These are phyloP conservation scores for Pygoscelis adeliae DNA, from an alignment of 2,113 vertebrate genomes.

Conservation along the genomic window DNA sequence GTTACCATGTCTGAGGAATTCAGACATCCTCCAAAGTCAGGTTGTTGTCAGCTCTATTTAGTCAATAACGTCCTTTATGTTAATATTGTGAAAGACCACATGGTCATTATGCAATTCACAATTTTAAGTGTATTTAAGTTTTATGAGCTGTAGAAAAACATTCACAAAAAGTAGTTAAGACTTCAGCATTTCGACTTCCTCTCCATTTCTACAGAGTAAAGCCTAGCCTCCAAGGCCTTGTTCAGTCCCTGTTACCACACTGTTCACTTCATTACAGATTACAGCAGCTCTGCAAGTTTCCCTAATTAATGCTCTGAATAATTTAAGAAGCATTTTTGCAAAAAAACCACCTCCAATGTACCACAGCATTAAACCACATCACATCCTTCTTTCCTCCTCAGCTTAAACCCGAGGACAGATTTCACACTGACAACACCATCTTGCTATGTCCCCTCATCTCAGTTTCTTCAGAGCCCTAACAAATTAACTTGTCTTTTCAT, in stretches of 20 bases:
- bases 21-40: background rate
- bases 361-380: background rate
- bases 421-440: background rate
- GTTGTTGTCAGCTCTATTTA: background rate
- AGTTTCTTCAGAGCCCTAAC: background rate
- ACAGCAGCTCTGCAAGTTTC: background rate
- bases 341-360: background rate
- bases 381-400: background rate
- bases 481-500: constrained; percentile 40
- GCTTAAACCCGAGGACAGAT: background rate
- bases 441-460: background rate
- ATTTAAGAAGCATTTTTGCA: background rate
- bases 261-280: background rate
- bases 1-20: background rate
- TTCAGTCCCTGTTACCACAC: background rate
- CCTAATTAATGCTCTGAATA: background rate
- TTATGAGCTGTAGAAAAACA: background rate
- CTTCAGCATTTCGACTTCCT: background rate
- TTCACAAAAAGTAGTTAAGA: background rate
- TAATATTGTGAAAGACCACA: background rate
- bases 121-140: background rate
- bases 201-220: background rate
- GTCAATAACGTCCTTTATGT: background rate
- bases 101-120: background rate
- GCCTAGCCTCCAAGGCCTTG: background rate